Evolutionary conservation across 2,888 invertebrate species (phyloP).

Genomic region (Eledona agricola): DNA sequence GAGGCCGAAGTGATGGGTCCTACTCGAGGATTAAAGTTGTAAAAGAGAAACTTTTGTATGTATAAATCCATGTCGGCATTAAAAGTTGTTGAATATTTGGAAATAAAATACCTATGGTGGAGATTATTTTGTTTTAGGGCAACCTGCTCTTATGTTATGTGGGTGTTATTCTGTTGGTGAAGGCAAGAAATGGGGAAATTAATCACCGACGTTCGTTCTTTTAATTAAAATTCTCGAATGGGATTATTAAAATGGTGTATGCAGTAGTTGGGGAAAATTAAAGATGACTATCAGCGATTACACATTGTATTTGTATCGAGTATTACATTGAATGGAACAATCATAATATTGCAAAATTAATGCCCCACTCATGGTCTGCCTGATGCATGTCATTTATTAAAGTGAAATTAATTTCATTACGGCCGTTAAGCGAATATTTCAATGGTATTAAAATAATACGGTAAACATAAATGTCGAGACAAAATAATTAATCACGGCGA

Average conservation of each 20-base stretch:
- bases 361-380: slow-evolving; percentile 27
- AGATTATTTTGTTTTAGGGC: slow-evolving; percentile 15
- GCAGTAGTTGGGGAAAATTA: slow-evolving; percentile 23
- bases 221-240: slow-evolving; percentile 12
- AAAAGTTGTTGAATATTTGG: slow-evolving; percentile 7
- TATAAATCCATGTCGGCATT: slow-evolving; percentile 12
- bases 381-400: slow-evolving; percentile 35
- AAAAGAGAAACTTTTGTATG: too few species aligned
- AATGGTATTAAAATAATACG: slow-evolving; percentile 39
- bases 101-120: slow-evolving; percentile 10
- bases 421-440: slow-evolving; percentile 34
- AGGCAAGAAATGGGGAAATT: background rate
- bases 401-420: slow-evolving; percentile 36
- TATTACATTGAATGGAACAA: slow-evolving; percentile 22
- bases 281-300: slow-evolving; percentile 29
- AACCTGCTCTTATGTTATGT: background rate
- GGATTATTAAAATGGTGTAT: slow-evolving; percentile 12
- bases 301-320: slow-evolving; percentile 19
- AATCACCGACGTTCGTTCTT: slow-evolving; percentile 3
- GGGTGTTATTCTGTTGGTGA: background rate
- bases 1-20: too few species aligned
- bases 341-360: slow-evolving; percentile 30
- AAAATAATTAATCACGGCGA: slow-evolving; percentile 37
- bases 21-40: too few species aligned
- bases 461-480: slow-evolving; percentile 39